phyloP scores from a whole-genome alignment of 1,140 invertebrate species.

The Anthonomus grandis region DNA sequence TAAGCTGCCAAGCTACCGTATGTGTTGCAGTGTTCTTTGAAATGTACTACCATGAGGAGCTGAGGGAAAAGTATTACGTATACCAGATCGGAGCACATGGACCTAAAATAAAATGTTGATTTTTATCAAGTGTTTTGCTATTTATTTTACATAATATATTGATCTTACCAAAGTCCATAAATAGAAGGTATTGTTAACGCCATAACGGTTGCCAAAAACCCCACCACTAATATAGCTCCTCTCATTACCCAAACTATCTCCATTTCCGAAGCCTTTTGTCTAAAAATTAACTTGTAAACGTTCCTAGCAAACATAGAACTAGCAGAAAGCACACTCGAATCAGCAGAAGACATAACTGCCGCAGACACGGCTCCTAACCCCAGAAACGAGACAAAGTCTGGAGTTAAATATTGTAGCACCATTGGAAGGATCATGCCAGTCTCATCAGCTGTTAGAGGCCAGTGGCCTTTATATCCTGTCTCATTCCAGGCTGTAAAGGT shows the following conservation, averaged over 20 bases:
- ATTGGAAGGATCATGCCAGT: slow-evolving; percentile 93
- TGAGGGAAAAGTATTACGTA: slow-evolving; percentile 98
- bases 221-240: slow-evolving; percentile 88
- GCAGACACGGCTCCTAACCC: slow-evolving; percentile 97
- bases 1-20: slow-evolving; percentile 93
- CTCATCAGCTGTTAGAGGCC: slow-evolving; percentile 69
- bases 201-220: slow-evolving; percentile 89
- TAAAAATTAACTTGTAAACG: slow-evolving; percentile 94
- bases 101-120: slow-evolving; percentile 53
- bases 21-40: slow-evolving; percentile 90
- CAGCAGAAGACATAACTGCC: slow-evolving; percentile 97
- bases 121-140: slow-evolving; percentile 8
- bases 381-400: slow-evolving; percentile 91
- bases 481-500: slow-evolving; percentile 82
- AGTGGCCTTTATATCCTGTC: slow-evolving; percentile 75
- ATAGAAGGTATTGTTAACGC: slow-evolving; percentile 95
- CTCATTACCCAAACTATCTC: slow-evolving; percentile 99
- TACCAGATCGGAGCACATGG: slow-evolving; percentile 95
- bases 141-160: neutral
- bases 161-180: slow-evolving; percentile 90
- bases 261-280: slow-evolving; percentile 90
- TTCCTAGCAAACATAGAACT: slow-evolving; percentile 98
- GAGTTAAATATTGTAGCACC: slow-evolving; percentile 94
- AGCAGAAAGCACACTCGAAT: slow-evolving; percentile 94
- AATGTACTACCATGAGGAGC: slow-evolving; percentile 96